Evolutionary conservation across 2,797 vertebrate species (phyloP), one percentile per base, ranked within the genome.

Genomic region (Syngnathus rostellatus): DNA sequence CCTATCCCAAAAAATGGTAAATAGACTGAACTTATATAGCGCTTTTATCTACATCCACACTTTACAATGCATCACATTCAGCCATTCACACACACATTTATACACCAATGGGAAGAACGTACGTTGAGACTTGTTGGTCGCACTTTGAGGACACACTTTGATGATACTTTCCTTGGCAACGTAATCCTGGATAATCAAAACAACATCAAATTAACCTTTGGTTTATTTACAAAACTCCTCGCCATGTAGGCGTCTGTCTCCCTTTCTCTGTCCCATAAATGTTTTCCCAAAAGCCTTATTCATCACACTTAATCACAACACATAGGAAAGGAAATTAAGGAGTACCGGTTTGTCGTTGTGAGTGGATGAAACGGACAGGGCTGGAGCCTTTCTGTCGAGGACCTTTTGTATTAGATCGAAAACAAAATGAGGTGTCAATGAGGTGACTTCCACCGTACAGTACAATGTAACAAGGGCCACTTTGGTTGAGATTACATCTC

Each of bases 341-440:
- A 68, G 59, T 55, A 45, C 43, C 43, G 3, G 43, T 45, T 8
- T 11, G 23, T 2, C 62, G 48, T 50, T 50, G 48, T 50, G 48
- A 50, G 48, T 19, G 48, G n/a, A 50, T 50, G 6, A 50, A 50
- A 7, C 48, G 1, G 50, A 53, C 8, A 25, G 11, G 53, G 53
- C 11, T 55, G 64, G 60, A 68, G 50, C 25, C 68, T 14, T 60
- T 9, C 45, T 37, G 31, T 67, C 41, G 2, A 17, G 50, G 68
- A 38, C 31, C 2, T 40, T 25, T 38, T 40, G 73, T 73, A 78
- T 76, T 68, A 66, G 40, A 72, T 63, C 73, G 76, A 77, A 87
- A 84, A 63, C 62, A 14, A 40, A 62, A 63, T 53, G 43, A n/a
- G 63, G 5, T 12, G 46, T 31, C 19, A n/a, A 17, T 38, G 17